These are phyloP conservation scores for Cylindroiulus punctatus DNA, from an alignment of 2,888 invertebrate species.

Conservation along the genomic window DNA sequence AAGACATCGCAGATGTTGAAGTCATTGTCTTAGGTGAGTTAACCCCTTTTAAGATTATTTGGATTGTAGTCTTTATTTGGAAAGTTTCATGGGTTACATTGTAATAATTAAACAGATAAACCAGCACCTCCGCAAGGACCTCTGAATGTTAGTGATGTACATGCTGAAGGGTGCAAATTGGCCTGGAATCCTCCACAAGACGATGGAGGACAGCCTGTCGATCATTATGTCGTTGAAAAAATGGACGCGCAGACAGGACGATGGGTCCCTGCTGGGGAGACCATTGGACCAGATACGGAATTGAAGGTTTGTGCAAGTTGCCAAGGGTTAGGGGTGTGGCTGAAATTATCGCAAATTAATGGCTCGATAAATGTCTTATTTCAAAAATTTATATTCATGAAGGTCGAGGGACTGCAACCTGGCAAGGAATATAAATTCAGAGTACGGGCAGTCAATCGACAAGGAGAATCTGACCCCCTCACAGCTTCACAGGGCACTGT, in stretches of 20 bases:
- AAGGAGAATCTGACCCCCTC: constrained; percentile 95
- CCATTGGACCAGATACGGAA: constrained; percentile 80
- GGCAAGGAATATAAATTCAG: constrained; percentile 98
- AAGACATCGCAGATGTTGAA: constrained; percentile 91
- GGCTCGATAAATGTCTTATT: not conserved
- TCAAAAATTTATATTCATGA: constrained; percentile 60
- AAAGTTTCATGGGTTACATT: not conserved
- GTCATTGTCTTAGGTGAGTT: constrained; percentile 78
- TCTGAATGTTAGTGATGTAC: constrained; percentile 87
- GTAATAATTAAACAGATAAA: constrained; percentile 71
- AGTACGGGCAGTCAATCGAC: constrained; percentile 94
- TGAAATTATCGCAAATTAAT: constrained; percentile 60
- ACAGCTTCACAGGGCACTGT: constrained; percentile 85
- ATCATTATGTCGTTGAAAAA: constrained; percentile 93
- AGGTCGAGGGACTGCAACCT: constrained; percentile 86
- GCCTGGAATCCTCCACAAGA: constrained; percentile 94
- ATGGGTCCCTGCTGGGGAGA: constrained; percentile 94
- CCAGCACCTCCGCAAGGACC: constrained; percentile 93
- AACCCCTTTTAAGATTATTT: too few relatives aligned
- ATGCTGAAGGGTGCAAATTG: constrained; percentile 87
- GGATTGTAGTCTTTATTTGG: too few relatives aligned
- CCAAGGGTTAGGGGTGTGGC: constrained; percentile 60
- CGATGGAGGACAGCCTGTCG: constrained; percentile 93
- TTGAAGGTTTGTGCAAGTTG: constrained; percentile 56
- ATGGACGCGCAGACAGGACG: constrained; percentile 90